A percentile compares a stretch with the other conserved stretches of the same genome.
Conservation (phyloP, 1,140 invertebrate species). For the Brachionus manjavacas region DNA sequence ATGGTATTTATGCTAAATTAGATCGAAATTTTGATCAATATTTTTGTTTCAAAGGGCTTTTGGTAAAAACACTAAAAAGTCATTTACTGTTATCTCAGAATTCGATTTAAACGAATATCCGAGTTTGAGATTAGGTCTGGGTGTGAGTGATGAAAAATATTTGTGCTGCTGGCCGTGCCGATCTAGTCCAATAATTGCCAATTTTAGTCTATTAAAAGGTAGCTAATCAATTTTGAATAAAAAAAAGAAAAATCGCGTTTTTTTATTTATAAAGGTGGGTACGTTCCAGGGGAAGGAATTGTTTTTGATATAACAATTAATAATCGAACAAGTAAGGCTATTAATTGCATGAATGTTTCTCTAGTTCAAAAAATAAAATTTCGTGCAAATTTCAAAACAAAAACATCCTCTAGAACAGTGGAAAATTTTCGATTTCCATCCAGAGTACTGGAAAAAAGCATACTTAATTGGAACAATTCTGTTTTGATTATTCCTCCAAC, state of each 20-base stretch:
- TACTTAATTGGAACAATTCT: conserved; percentile 12
- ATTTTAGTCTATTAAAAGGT: conserved; percentile 28
- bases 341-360: neutral
- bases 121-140: neutral
- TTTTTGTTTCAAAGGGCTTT: conserved; percentile 32
- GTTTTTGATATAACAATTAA: conserved; percentile 3
- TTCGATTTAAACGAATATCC: conserved; percentile 49
- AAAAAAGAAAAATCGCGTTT: neutral
- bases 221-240: neutral
- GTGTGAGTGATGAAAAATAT: conserved; percentile 28
- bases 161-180: neutral
- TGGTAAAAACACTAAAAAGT: conserved; percentile 47
- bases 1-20: conserved; percentile 48
- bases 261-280: neutral
- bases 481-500: neutral
- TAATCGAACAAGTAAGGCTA: neutral
- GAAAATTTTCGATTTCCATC: conserved; percentile 1
- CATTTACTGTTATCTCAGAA: conserved; percentile 51
- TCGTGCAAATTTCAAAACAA: neutral
- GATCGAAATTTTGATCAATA: conserved; percentile 30
- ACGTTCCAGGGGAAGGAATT: conserved; percentile 21
- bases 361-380: conserved; percentile 21
- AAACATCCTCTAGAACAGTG: neutral
- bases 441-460: neutral
- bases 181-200: conserved; percentile 19